Conservation (phyloP, 2,888 invertebrate species). For the Priocnemis perturbator region DNA sequence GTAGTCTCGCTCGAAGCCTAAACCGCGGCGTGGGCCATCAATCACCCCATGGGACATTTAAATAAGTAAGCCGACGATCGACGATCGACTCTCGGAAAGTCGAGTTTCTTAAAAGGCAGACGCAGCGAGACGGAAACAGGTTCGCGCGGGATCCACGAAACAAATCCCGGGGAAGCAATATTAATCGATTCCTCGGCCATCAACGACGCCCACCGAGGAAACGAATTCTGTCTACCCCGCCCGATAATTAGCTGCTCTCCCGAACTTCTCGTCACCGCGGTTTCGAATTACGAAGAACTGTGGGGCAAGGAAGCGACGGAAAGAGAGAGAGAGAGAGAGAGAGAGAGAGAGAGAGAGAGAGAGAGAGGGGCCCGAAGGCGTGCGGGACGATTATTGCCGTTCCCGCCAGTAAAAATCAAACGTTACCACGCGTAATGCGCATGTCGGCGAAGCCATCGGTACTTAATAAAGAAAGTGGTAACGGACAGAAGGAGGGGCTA, state of each 20-base stretch:
- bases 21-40: conserved; percentile 17
- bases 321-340: conserved; percentile 17
- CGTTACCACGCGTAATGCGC: conserved; percentile 17
- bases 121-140: neutral
- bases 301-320: no score
- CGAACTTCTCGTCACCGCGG: no score
- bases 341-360: conserved; percentile 33
- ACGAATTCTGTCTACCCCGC: no score
- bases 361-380: no score
- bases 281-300: no score
- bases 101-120: conserved; percentile 6
- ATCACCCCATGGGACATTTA: conserved; percentile 31
- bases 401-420: conserved; percentile 23
- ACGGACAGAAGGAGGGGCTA: conserved; percentile 9
- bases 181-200: no score
- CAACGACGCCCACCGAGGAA: no score
- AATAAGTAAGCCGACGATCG: conserved; percentile 26
- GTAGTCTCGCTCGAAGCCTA: conserved; percentile 18
- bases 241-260: no score
- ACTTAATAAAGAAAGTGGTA: conserved; percentile 22
- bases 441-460: conserved; percentile 18
- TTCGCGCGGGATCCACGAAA: neutral
- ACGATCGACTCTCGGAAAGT: conserved; percentile 9
- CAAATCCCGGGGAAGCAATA: no score
- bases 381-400: neutral